Base-by-base conservation (phyloP, 2,797 vertebrate genomes). In the Eupleurogrammus muticus region DNA sequence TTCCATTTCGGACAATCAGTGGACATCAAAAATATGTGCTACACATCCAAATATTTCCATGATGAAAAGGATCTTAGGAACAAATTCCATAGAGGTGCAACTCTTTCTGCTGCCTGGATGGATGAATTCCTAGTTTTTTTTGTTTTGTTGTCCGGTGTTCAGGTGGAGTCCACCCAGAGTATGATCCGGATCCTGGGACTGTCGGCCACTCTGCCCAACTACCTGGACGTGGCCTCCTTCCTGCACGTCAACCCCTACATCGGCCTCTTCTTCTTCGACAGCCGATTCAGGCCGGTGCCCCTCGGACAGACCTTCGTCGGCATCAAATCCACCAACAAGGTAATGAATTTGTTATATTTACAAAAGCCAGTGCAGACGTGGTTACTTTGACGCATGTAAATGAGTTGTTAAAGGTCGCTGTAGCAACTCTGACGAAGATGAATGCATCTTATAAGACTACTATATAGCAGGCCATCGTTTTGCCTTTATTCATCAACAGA, bases 151-250 rank as follows among this genome's bases (percentile, higher is more conserved):
- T 75, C 44, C 71, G 28, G 5, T 70, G 32, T 0, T 42, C 73
- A 99, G 98, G 98, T 99, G 91, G 98, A 99, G 90, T 97, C 97
- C 24, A 98, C 97, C 2, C 97, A 99, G 87, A 99, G 97, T 66
- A 99, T 99, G 98, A 99, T 99, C 81, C 90, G 98, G 64, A 99
- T 99, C 87, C 94, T 99, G 78, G 98, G 98, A 9, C 95, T 99
- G 5, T 99, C 98, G 49, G 97, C 98, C 48, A 99, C 98, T 0
- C 93, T 99, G 80, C 98, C 98, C 46, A 99, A 99, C 93, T 99
- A 97, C 56, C 94, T 98, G 32, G 98, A 99, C 51, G 97, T 99
- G 77, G 96, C 96, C 38, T 79, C 94, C 0, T 99, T 99, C 92
- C 93, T 99, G 3, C 97, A 99, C 0, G 98, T 99, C 77, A 99